A percentile compares a stretch with the other conserved stretches of the same genome.
Conservation (phyloP, 2,797 vertebrate genomes). For the Anolis apletophallus region DNA sequence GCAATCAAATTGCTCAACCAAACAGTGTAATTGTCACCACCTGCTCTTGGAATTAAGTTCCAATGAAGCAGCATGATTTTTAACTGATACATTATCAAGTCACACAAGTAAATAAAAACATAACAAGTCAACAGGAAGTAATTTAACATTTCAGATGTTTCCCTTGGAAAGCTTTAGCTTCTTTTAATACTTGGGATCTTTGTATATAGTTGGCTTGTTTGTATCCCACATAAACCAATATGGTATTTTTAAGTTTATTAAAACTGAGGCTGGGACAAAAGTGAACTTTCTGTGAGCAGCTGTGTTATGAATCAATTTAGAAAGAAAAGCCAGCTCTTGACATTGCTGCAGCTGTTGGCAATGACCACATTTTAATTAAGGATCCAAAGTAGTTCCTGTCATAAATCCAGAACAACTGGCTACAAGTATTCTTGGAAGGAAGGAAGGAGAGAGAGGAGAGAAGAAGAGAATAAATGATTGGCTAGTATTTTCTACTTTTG, state of each 20-base stretch:
- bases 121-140: background rate
- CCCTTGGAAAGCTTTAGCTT: background rate
- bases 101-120: background rate
- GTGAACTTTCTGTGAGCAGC: background rate
- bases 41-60: background rate
- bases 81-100: background rate
- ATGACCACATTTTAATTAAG: background rate
- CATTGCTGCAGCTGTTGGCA: background rate
- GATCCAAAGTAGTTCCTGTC: background rate
- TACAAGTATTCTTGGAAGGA: background rate
- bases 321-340: background rate
- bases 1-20: background rate
- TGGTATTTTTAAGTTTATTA: constrained; percentile 26
- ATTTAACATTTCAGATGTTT: background rate
- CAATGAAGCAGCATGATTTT: background rate
- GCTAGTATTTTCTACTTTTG: background rate
- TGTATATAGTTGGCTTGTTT: background rate
- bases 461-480: background rate
- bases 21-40: background rate
- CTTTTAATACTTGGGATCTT: constrained; percentile 7
- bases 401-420: background rate
- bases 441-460: too few species aligned
- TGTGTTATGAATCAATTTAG: constrained; percentile 11
- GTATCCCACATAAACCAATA: constrained; percentile 9
- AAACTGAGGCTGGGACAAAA: constrained; percentile 2